Percentiles rank a stretch among this genome's conserved stretches.
phyloP scores from a whole-genome alignment of 2,888 invertebrate genomes.

The Endotricha flammealis region DNA sequence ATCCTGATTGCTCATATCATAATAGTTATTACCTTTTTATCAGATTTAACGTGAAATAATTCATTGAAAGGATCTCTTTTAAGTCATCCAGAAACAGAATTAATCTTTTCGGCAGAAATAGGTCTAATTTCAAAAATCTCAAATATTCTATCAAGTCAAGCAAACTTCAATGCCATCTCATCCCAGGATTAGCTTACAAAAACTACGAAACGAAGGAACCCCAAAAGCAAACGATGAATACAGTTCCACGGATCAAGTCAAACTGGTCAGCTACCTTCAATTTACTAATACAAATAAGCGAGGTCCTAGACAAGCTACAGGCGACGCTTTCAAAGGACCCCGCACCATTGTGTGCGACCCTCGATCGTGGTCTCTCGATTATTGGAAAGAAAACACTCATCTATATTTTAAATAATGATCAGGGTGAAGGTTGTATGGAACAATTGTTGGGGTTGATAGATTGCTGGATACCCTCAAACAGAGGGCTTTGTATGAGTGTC shows the following conservation, averaged over 20 bases:
- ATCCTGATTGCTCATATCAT: no score
- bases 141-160: no score
- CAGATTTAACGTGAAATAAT: no score
- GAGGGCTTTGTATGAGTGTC: conserved; percentile 33
- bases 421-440: conserved; percentile 48
- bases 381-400: conserved; percentile 78
- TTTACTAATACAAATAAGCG: conserved; percentile 75
- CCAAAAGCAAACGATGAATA: conserved; percentile 27
- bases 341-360: conserved; percentile 62
- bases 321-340: conserved; percentile 61
- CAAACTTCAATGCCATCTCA: no score
- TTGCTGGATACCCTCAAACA: conserved; percentile 62
- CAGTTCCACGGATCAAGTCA: conserved; percentile 43
- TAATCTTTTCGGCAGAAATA: no score
- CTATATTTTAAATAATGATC: conserved; percentile 79
- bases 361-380: conserved; percentile 74
- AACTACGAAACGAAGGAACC: conserved; percentile 16
- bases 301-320: conserved; percentile 49
- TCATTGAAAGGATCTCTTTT: no score
- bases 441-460: conserved; percentile 62
- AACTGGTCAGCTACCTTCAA: conserved; percentile 67
- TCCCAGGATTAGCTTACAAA: no score
- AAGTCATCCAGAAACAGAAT: no score
- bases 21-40: no score
- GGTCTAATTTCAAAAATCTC: no score